Percentiles rank a stretch among this genome's conserved stretches.
These are phyloP conservation scores for Acrocephalus kingi DNA, from an alignment of 2,113 vertebrate genomes.

Conservation along the genomic window DNA sequence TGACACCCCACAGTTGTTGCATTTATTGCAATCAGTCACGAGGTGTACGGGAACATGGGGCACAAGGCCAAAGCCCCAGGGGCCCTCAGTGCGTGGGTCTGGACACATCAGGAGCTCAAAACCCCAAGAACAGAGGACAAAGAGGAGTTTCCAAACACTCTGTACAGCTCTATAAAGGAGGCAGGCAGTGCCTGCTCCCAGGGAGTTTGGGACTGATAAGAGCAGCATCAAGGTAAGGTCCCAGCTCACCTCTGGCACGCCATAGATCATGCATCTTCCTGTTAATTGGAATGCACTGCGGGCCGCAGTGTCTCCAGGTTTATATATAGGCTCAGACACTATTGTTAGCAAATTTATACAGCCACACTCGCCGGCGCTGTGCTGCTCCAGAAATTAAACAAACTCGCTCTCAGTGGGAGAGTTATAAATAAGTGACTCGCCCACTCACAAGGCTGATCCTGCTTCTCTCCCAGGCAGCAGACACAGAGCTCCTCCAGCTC, in stretches of 20 bases:
- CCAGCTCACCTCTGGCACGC: background rate
- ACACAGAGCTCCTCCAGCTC: background rate
- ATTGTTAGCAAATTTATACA: slow-evolving; percentile 27
- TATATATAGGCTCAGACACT: slow-evolving; percentile 3
- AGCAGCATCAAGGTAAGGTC: background rate
- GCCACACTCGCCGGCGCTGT: background rate
- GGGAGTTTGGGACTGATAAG: background rate
- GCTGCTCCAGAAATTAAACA: slow-evolving; percentile 49
- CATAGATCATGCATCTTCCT: background rate
- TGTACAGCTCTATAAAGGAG: fast-evolving
- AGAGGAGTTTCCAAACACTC: fast-evolving
- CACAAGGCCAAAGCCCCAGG: fast-evolving
- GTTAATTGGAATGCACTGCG: background rate
- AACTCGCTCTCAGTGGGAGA: background rate
- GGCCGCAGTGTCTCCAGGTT: background rate
- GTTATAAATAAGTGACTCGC: slow-evolving; percentile 43
- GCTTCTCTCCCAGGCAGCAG: background rate
- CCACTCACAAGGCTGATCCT: background rate
- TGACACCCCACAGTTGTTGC: fast-evolving
- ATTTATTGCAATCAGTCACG: fast-evolving
- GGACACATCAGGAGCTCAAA: background rate
- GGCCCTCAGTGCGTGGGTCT: fast-evolving
- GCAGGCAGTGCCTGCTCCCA: fast-evolving
- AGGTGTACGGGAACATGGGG: fast-evolving
- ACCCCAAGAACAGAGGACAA: background rate